Evolutionary conservation across 2,888 invertebrate species (phyloP), one percentile per base, ranked within the genome.

Genomic region (Electrophaes corylata): DNA sequence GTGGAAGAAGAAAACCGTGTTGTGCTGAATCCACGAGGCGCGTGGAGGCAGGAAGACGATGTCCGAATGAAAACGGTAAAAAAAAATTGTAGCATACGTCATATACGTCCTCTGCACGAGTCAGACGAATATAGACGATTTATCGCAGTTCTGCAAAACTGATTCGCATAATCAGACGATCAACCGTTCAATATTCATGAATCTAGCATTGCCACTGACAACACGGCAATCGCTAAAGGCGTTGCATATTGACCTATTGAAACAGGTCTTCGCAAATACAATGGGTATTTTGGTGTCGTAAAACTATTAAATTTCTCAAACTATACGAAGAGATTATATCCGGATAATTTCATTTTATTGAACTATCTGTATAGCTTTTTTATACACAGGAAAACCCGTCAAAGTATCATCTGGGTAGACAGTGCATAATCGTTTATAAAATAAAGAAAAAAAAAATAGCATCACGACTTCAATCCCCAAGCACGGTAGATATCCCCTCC

Each of bases 91-190:
- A n/a, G n/a, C n/a, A n/a, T n/a, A n/a, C n/a, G n/a, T n/a, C n/a
- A n/a, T 29, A 4, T 29, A 29, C 10, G 10, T 10, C 10, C 23
- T 26, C 26, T 12, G 12, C 23, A 18, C 18, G n/a, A 4, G 12
- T 29, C 43, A 26, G 26, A 31, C 18, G n/a, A 12, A 40, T 23
- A 11, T 18, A 44, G 16, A 35, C 50, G 8, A 50, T 50, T n/a
- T 43, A 41, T 40, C 20, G 40, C 16, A 47, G 41, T 43, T 43
- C 18, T 31, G 16, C 45, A 18, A 10, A 43, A 29, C 43, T 51
- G 41, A 50, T 52, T 50, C 56, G 51, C 46, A 57, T 57, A 52
- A 57, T 57, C 57, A 46, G 57, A 46, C 19, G 46, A 52, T 52
- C 47, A 47, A 37, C 43, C 19, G n/a, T 29, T 39, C 35, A 40